phyloP scores from a whole-genome alignment of 2,797 vertebrate genomes.

The Huso huso region DNA sequence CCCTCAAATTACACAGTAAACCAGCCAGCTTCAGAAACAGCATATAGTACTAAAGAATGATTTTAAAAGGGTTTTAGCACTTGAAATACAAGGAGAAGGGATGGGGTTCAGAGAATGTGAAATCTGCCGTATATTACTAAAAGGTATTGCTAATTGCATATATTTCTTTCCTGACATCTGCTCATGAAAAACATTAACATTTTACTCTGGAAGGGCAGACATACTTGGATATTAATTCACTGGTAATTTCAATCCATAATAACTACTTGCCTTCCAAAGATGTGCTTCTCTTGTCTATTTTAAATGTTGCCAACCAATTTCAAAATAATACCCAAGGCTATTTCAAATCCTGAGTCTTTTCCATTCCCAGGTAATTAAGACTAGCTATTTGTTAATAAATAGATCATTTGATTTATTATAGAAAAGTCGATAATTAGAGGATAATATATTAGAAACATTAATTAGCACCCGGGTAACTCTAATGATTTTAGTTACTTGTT shows the following conservation, averaged over 20 bases:
- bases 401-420: slow-evolving; percentile 74
- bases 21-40: slow-evolving; percentile 38
- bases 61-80: no score
- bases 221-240: slow-evolving; percentile 49
- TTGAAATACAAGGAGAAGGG: no score
- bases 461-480: slow-evolving; percentile 68
- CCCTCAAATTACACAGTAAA: slow-evolving; percentile 67
- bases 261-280: slow-evolving; percentile 40
- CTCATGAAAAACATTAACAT: slow-evolving; percentile 36
- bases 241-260: slow-evolving; percentile 42
- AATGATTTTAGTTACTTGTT: slow-evolving; percentile 71
- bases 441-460: slow-evolving; percentile 71
- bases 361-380: slow-evolving; percentile 63
- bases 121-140: slow-evolving; percentile 51
- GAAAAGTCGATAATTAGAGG: slow-evolving; percentile 68
- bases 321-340: slow-evolving; percentile 45
- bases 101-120: slow-evolving; percentile 42
- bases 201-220: slow-evolving; percentile 40
- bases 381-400: slow-evolving; percentile 67
- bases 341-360: slow-evolving; percentile 44
- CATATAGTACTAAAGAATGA: no score
- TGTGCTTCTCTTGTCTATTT: slow-evolving; percentile 35
- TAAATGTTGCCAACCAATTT: slow-evolving; percentile 43
- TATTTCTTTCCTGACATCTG: slow-evolving; percentile 47
- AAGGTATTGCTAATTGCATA: slow-evolving; percentile 46